Percentiles rank a stretch among this genome's conserved stretches.
Conservation (phyloP, 2,797 vertebrate species). For the Trachurus trachurus region DNA sequence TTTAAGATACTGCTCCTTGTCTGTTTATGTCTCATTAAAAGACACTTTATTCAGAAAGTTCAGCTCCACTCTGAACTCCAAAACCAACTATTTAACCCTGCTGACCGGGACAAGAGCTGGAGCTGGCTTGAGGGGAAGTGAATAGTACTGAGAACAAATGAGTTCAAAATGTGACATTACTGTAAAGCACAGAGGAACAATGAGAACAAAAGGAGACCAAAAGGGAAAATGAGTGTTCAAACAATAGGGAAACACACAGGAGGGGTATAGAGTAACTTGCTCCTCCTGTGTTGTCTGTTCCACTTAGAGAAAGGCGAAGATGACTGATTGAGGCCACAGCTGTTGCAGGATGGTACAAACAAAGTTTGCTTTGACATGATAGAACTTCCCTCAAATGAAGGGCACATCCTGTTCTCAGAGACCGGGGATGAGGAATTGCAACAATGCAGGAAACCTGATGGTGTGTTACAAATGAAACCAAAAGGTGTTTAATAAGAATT, state of each 20-base stretch:
- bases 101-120: conserved; percentile 40
- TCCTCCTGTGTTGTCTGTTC: conserved; percentile 71
- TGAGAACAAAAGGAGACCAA: conserved; percentile 23
- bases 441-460: conserved; percentile 52
- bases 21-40: conserved; percentile 71
- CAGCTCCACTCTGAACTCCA: conserved; percentile 51
- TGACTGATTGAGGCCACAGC: conserved; percentile 80
- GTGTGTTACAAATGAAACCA: conserved; percentile 37
- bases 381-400: conserved; percentile 68
- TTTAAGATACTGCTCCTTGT: conserved; percentile 55
- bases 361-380: conserved; percentile 66
- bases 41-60: conserved; percentile 68
- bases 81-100: conserved; percentile 61
- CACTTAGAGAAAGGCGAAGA: conserved; percentile 59
- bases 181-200: conserved; percentile 39
- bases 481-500: conserved; percentile 30
- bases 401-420: conserved; percentile 72
- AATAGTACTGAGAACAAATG: conserved; percentile 42
- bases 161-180: conserved; percentile 46
- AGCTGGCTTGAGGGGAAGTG: conserved; percentile 15
- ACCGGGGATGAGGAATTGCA: conserved; percentile 41
- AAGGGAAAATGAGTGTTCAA: conserved; percentile 41
- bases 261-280: conserved; percentile 52
- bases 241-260: conserved; percentile 48
- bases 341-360: conserved; percentile 70